Evolutionary conservation across 2,113 vertebrate genomes (phyloP).

Genomic region (Ramphastos sulfuratus): DNA sequence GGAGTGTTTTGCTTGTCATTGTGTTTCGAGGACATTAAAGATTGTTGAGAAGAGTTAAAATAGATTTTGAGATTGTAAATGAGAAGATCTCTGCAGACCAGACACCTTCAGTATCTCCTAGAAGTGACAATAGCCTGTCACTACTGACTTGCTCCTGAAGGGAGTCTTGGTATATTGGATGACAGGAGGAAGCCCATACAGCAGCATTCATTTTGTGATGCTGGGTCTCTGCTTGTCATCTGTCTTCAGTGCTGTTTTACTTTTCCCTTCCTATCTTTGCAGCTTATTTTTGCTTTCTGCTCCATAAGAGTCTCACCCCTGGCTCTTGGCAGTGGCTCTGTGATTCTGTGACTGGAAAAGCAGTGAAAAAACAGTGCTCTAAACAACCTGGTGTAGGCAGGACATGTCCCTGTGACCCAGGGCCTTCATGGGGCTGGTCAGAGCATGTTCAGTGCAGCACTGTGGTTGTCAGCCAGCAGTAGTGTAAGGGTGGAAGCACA

Average conservation of each 20-base stretch:
- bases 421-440: background rate
- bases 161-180: rapidly evolving
- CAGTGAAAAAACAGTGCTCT: background rate
- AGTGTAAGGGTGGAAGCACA: background rate
- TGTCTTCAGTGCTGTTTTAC: background rate
- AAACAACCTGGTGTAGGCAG: background rate
- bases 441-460: background rate
- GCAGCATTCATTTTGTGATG: background rate
- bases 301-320: background rate
- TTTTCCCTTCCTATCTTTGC: background rate
- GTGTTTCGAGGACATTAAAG: background rate
- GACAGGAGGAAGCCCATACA: background rate
- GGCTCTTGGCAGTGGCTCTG: background rate
- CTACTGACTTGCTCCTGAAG: background rate
- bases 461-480: background rate
- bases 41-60: background rate
- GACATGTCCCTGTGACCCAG: background rate
- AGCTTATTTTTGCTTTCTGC: background rate
- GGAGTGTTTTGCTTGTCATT: background rate
- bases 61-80: background rate
- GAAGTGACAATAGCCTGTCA: background rate
- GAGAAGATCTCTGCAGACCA: background rate
- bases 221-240: background rate
- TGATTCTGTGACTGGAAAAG: background rate
- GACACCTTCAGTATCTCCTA: background rate